Evolutionary conservation across 2,888 invertebrate genomes (phyloP).

Genomic region (Apodemia mormo): DNA sequence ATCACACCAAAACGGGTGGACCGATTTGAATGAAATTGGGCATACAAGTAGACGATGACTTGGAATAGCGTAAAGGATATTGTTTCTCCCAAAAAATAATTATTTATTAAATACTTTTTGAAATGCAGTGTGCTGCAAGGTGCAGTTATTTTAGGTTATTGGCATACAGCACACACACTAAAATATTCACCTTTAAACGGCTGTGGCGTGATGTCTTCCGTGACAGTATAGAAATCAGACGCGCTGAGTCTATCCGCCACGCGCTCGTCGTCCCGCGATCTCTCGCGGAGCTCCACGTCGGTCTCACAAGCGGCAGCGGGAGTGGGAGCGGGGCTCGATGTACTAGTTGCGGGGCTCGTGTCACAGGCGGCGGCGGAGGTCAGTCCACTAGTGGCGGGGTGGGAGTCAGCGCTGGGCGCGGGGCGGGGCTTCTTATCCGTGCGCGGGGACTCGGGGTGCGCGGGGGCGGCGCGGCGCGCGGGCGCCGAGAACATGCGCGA

Average conservation of each 20-base stretch:
- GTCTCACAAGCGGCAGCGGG: constrained; percentile 32
- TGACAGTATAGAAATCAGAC: constrained; percentile 74
- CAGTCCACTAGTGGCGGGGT: constrained; percentile 16
- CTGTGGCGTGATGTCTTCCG: constrained; percentile 73
- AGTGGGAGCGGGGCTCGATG: constrained; percentile 70
- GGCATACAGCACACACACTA: not conserved
- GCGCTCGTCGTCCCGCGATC: constrained; percentile 45
- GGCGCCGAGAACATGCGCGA: constrained; percentile 77
- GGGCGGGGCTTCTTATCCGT: constrained; percentile 73
- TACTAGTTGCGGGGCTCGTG: constrained; percentile 69
- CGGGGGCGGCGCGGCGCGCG: constrained; percentile 65
- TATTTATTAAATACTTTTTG: too few species aligned
- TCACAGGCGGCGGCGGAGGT: constrained; percentile 26
- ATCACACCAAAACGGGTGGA: too few species aligned
- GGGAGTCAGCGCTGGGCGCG: constrained; percentile 34
- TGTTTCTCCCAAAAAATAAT: too few species aligned
- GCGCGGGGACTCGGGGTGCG: constrained; percentile 70
- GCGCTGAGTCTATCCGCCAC: constrained; percentile 67
- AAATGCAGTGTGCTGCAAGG: too few species aligned
- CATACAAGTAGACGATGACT: too few species aligned
- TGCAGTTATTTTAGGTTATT: too few species aligned
- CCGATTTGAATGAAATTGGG: too few species aligned
- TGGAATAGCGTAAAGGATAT: too few species aligned
- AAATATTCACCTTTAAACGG: constrained; percentile 69
- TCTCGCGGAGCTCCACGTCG: constrained; percentile 58